Conservation (phyloP, 2,113 vertebrate species). For the Pampusana beccarii region DNA sequence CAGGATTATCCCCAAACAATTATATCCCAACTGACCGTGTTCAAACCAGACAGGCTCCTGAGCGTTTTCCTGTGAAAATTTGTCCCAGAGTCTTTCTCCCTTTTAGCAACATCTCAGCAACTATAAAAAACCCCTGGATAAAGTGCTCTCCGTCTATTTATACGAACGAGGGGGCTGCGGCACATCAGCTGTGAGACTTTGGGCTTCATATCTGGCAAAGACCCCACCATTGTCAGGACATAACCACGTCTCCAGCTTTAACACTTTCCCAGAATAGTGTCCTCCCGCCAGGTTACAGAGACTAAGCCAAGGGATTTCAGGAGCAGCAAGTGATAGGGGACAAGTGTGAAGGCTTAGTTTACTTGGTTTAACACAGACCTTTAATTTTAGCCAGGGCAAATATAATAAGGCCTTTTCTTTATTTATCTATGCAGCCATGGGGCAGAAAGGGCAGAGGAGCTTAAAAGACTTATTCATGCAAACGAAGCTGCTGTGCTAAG, state of each 20-base stretch:
- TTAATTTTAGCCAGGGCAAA: constrained; percentile 42
- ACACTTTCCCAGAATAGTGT: not conserved
- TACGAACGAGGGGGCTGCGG: not conserved
- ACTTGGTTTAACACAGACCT: constrained; percentile 10
- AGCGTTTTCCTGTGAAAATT: constrained; percentile 16
- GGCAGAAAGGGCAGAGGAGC: constrained; percentile 53
- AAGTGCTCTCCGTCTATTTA: constrained; percentile 2
- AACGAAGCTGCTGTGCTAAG: constrained; percentile 38
- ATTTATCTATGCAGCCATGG: constrained; percentile 26
- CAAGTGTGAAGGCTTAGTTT: constrained; percentile 38
- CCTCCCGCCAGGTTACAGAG: constrained; percentile 22
- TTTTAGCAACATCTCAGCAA: not conserved
- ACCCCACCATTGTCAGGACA: not conserved
- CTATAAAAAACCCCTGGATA: not conserved
- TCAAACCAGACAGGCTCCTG: not conserved
- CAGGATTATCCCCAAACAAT: not conserved
- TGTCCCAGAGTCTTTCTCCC: not conserved
- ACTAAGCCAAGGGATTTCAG: constrained; percentile 29
- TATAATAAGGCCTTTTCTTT: constrained; percentile 59
- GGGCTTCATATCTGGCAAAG: not conserved
- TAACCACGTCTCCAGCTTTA: not conserved
- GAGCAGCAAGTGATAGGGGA: constrained; percentile 4
- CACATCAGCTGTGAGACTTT: not conserved
- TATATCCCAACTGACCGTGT: not conserved
- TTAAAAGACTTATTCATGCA: constrained; percentile 57